These are phyloP conservation scores for Neodiprion virginianus DNA, from an alignment of 1,140 invertebrate genomes.

Conservation along the genomic window DNA sequence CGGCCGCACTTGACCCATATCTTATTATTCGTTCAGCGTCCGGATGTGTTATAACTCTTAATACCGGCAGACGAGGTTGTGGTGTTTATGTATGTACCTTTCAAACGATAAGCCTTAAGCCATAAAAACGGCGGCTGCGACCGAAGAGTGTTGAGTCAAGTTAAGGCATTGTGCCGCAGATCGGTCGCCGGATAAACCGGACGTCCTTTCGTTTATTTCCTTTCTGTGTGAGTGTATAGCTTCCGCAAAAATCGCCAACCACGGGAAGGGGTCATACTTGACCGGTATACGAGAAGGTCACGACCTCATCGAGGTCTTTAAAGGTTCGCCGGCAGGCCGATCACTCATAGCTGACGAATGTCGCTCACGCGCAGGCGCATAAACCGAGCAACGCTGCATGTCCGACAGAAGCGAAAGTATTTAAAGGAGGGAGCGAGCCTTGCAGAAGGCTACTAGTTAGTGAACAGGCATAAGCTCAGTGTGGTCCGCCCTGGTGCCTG, in stretches of 20 bases:
- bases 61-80: slow-evolving; percentile 25
- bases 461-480: slow-evolving; percentile 38
- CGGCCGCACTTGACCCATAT: slow-evolving; percentile 60
- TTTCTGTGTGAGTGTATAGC: slow-evolving; percentile 25
- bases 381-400: neutral
- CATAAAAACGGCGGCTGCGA: too few relatives aligned
- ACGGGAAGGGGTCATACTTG: slow-evolving; percentile 41
- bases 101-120: neutral
- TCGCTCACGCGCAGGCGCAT: neutral
- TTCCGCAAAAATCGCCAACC: slow-evolving; percentile 34
- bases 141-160: slow-evolving; percentile 23
- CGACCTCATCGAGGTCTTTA: slow-evolving; percentile 48
- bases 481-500: neutral
- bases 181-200: slow-evolving; percentile 3
- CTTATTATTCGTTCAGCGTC: slow-evolving; percentile 58
- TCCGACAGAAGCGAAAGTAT: slow-evolving; percentile 48
- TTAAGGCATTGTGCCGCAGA: slow-evolving; percentile 28
- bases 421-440: slow-evolving; percentile 51
- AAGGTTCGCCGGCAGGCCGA: slow-evolving; percentile 3
- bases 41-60: slow-evolving; percentile 47
- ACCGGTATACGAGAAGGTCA: slow-evolving; percentile 57
- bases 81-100: slow-evolving; percentile 23
- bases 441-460: slow-evolving; percentile 51
- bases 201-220: slow-evolving; percentile 23
- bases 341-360: neutral